These are phyloP conservation scores for Tuta absoluta DNA, from an alignment of 2,888 invertebrate genomes.

Conservation along the genomic window DNA sequence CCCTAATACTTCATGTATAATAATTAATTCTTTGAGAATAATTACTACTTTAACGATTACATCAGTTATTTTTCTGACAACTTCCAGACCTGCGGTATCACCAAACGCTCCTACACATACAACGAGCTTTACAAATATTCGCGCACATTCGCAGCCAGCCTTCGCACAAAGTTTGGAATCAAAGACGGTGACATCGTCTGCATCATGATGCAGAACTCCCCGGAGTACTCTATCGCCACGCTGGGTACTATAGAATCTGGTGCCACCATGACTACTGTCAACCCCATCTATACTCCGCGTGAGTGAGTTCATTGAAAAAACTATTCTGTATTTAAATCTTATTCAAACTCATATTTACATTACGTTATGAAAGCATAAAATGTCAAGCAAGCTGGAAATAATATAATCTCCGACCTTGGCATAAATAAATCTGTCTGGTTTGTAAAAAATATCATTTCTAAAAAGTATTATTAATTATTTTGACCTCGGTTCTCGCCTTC, in stretches of 20 bases:
- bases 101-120: constrained; percentile 85
- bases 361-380: too few relatives aligned
- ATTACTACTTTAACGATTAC: neutral
- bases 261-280: constrained; percentile 84
- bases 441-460: neutral
- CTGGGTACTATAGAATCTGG: constrained; percentile 85
- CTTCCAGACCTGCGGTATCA: constrained; percentile 84
- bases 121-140: constrained; percentile 82
- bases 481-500: too few relatives aligned
- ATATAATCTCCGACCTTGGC: too few relatives aligned
- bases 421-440: neutral
- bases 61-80: neutral
- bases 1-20: too few relatives aligned
- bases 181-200: constrained; percentile 83
- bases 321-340: too few relatives aligned
- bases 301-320: constrained; percentile 38
- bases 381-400: too few relatives aligned
- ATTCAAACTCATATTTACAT: too few relatives aligned
- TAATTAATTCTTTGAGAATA: too few relatives aligned
- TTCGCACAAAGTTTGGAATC: constrained; percentile 83
- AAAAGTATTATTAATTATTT: too few relatives aligned
- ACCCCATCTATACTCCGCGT: constrained; percentile 85
- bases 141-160: constrained; percentile 82
- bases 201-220: constrained; percentile 85
- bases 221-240: constrained; percentile 83